Conservation (phyloP, 2,113 vertebrate species). For the Dascyllus trimaculatus region DNA sequence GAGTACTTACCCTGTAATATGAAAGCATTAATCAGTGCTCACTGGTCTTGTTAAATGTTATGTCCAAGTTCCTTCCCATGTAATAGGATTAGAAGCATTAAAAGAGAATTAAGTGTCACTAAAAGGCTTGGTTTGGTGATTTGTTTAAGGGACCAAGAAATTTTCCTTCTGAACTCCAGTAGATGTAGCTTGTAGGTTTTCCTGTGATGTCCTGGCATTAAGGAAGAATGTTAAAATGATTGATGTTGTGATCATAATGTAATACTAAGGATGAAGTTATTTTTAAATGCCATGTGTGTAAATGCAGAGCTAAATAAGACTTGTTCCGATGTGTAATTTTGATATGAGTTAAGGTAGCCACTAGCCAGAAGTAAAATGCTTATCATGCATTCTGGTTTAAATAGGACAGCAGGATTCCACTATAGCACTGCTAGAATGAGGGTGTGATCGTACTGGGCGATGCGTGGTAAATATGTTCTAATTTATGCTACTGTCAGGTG, state of each 20-base stretch:
- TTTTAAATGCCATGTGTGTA: too few relatives aligned
- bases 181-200: background rate
- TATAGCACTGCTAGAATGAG: background rate
- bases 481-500: background rate
- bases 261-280: background rate
- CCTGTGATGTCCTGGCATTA: background rate
- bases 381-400: background rate
- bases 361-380: too few relatives aligned
- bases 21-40: constrained; percentile 28
- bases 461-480: constrained; percentile 4
- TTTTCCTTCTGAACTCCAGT: background rate
- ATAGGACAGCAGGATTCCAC: constrained; percentile 13
- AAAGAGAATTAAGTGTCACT: constrained; percentile 42
- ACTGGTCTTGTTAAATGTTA: constrained; percentile 4
- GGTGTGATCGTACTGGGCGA: background rate
- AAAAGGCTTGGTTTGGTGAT: constrained; percentile 47
- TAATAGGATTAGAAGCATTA: constrained; percentile 68
- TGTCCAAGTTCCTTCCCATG: constrained; percentile 46
- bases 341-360: too few relatives aligned
- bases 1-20: constrained; percentile 45
- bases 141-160: constrained; percentile 17
- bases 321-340: too few relatives aligned
- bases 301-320: too few relatives aligned
- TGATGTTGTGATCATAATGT: background rate
- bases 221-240: background rate